Percentiles rank a stretch among this genome's conserved stretches.
Conservation (phyloP, 2,797 vertebrate species). For the Aulostomus chinensis region DNA sequence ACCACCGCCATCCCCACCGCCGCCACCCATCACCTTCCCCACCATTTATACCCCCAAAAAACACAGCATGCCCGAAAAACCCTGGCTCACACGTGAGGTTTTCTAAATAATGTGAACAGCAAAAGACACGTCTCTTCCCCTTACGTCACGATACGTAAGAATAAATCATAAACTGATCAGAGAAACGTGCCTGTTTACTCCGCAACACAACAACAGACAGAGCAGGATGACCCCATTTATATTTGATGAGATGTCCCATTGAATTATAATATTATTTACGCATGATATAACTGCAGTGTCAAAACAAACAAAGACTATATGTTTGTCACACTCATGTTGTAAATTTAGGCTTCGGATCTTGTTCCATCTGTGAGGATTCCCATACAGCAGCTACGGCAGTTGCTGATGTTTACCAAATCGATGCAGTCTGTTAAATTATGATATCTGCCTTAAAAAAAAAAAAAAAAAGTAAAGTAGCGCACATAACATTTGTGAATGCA, state of each 20-base stretch:
- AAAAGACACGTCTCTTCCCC: constrained; percentile 2
- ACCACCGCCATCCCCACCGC: constrained; percentile 1
- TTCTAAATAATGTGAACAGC: constrained; percentile 9
- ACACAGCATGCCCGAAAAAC: constrained; percentile 25
- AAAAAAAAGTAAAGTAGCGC: constrained; percentile 8
- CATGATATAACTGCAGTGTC: not conserved
- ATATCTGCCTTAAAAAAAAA: not conserved
- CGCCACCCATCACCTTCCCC: constrained; percentile 17
- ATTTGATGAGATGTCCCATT: no score
- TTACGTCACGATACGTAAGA: no score
- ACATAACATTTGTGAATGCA: constrained; percentile 6
- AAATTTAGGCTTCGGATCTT: not conserved
- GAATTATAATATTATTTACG: no score
- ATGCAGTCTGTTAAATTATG: no score
- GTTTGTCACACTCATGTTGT: not conserved
- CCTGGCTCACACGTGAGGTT: constrained; percentile 1
- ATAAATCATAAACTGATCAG: no score
- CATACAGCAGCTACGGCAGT: constrained; percentile 13
- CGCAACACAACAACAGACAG: no score
- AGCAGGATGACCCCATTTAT: no score
- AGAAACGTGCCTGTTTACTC: no score
- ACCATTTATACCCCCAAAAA: constrained; percentile 13
- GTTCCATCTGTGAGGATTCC: constrained; percentile 37
- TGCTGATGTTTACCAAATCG: not conserved
- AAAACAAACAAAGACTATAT: not conserved